phyloP scores from a whole-genome alignment of 2,113 vertebrate species.

The Cheirogaleus medius region DNA sequence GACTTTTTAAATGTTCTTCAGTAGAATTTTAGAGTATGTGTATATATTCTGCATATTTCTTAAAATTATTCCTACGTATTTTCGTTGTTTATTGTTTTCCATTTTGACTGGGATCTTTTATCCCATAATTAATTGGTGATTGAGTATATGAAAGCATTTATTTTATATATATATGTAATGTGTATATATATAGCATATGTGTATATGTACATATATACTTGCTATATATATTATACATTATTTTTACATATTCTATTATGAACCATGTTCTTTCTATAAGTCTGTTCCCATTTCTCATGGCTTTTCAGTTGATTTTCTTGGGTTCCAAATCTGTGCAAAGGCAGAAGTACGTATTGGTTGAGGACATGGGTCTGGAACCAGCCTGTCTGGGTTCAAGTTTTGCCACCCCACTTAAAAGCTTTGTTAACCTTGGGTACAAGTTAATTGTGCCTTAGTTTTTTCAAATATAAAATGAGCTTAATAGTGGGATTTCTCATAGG shows the following conservation, averaged over 20 bases:
- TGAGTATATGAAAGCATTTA: neutral
- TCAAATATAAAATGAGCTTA: neutral
- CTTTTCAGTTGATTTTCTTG: conserved; percentile 22
- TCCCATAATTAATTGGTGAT: neutral
- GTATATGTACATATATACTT: neutral
- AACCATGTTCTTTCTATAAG: neutral
- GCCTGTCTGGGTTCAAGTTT: neutral
- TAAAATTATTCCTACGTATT: conserved; percentile 6
- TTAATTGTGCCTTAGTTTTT: conserved; percentile 15
- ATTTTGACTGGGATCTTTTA: conserved; percentile 23
- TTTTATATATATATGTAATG: neutral
- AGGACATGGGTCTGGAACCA: neutral
- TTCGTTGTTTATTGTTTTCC: neutral
- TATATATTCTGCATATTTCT: neutral
- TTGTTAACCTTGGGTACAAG: neutral
- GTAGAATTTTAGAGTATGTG: neutral
- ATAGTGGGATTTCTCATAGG: neutral
- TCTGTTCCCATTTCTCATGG: neutral
- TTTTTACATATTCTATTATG: neutral
- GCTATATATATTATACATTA: neutral
- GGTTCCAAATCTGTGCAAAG: neutral
- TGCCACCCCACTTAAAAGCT: neutral
- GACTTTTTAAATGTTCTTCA: conserved; percentile 22
- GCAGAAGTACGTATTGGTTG: neutral
- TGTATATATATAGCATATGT: no score